A percentile compares a stretch with the other conserved stretches of the same genome.
These are phyloP conservation scores for Paelopatides confundens DNA, from an alignment of 53 echinoderm and acorn worm species.

Conservation along the genomic window DNA sequence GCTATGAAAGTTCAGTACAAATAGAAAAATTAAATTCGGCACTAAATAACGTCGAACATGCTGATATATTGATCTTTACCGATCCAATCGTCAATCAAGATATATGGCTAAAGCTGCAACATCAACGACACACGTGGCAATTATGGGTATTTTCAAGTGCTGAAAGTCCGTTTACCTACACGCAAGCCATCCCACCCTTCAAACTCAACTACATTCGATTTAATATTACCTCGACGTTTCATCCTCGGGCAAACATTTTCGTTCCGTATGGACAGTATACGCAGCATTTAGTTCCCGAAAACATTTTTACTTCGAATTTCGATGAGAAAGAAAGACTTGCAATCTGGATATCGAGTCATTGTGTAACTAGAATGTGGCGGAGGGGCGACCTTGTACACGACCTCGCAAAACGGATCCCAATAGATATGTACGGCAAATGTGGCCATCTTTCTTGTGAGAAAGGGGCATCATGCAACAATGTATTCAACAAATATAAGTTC, in stretches of 20 bases:
- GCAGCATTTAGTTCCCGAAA: background rate
- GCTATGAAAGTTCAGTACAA: too few species aligned
- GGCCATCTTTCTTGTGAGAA: background rate
- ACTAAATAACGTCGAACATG: background rate
- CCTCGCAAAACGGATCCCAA: background rate
- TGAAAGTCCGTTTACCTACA: background rate
- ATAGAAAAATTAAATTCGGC: too few species aligned
- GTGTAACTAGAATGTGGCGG: slow-evolving; percentile 1
- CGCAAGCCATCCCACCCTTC: background rate
- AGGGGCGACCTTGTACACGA: background rate
- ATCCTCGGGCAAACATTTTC: background rate
- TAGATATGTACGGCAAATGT: background rate
- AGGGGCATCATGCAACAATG: background rate
- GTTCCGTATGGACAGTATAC: background rate
- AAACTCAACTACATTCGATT: background rate
- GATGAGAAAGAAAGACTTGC: background rate
- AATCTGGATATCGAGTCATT: slow-evolving; percentile 16
- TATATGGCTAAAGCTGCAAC: background rate
- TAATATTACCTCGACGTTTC: background rate
- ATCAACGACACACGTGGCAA: background rate
- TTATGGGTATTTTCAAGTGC: background rate
- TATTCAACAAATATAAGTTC: background rate
- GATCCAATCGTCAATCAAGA: background rate
- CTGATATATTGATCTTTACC: background rate
- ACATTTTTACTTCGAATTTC: too few species aligned